Evolutionary conservation across 1,140 invertebrate species (phyloP).

Genomic region (Tetramorium parvispinum): DNA sequence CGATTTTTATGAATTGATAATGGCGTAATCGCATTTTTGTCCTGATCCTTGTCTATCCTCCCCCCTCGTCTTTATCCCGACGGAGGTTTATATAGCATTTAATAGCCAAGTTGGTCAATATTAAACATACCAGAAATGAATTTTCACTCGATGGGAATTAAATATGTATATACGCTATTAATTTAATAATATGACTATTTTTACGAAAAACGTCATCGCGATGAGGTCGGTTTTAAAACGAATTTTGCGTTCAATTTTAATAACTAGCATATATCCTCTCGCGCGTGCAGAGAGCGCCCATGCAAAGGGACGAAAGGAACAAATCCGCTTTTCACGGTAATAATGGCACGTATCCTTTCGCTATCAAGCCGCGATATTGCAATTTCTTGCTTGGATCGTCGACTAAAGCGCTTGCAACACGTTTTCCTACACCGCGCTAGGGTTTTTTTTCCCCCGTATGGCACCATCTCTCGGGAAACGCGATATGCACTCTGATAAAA

Average conservation of each 20-base stretch:
- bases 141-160: not conserved
- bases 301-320: constrained; percentile 50
- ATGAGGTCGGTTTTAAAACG: constrained; percentile 9
- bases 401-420: constrained; percentile 46
- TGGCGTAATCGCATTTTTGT: not conserved
- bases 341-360: constrained; percentile 60
- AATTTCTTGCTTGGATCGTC: constrained; percentile 62
- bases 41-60: no score
- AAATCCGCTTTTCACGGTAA: constrained; percentile 61
- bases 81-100: not conserved
- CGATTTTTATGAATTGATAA: constrained; percentile 31
- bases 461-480: not conserved
- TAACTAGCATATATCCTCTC: constrained; percentile 17
- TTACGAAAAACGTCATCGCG: not conserved
- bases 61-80: not conserved
- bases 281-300: not conserved
- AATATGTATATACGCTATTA: constrained; percentile 10
- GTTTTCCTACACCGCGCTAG: constrained; percentile 9
- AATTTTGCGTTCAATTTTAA: constrained; percentile 44
- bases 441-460: constrained; percentile 1
- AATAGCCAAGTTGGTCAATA: not conserved
- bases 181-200: constrained; percentile 19
- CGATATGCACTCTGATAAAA: constrained; percentile 26
- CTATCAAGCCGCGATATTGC: constrained; percentile 61
- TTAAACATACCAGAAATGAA: constrained; percentile 18